Percentiles rank a stretch among this genome's conserved stretches.
phyloP scores from a whole-genome alignment of 2,113 vertebrate species.

The Engystomops pustulosus region DNA sequence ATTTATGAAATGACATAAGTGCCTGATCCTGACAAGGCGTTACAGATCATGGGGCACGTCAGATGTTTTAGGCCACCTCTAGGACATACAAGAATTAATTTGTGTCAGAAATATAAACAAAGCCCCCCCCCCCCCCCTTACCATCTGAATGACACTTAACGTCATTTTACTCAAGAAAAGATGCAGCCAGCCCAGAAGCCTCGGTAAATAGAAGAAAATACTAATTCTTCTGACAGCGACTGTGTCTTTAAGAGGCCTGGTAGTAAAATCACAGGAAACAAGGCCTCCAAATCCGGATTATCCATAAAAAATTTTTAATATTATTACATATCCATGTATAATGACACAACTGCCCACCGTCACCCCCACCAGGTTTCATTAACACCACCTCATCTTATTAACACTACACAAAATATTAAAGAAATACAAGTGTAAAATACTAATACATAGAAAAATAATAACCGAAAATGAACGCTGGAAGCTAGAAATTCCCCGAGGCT shows the following conservation, averaged over 20 bases:
- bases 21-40: too few relatives aligned
- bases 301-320: neutral
- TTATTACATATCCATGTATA: neutral
- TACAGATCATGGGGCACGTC: too few relatives aligned
- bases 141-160: neutral
- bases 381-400: too few relatives aligned
- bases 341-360: neutral
- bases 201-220: neutral
- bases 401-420: neutral
- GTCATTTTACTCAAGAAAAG: neutral
- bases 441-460: too few relatives aligned
- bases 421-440: too few relatives aligned
- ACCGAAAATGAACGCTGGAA: neutral
- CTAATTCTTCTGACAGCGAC: neutral
- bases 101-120: too few relatives aligned
- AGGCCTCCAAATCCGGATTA: conserved; percentile 39
- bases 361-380: neutral
- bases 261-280: conserved; percentile 3
- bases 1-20: neutral
- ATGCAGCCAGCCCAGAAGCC: neutral
- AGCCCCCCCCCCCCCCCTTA: too few relatives aligned
- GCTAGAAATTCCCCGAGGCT: neutral
- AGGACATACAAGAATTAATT: too few relatives aligned
- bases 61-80: too few relatives aligned
- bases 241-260: conserved; percentile 53